Conservation (phyloP, 64 coral and sea anemone species). For the Acropora tenuis region DNA sequence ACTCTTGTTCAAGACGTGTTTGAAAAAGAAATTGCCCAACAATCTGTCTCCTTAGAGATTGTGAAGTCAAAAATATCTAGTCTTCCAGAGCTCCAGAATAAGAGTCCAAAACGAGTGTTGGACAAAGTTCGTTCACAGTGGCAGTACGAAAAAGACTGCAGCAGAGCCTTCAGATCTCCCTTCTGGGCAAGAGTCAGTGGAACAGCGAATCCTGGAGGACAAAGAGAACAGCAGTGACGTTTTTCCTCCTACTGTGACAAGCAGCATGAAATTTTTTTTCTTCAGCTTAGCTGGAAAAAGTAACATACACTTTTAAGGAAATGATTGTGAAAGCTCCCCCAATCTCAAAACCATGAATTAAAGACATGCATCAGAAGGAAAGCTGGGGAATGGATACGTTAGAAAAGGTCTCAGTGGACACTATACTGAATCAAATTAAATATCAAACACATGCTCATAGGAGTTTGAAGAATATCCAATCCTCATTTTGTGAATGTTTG, state of each 20-base stretch:
- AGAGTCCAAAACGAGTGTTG: slow-evolving; percentile 4
- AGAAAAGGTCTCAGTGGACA: too few species aligned
- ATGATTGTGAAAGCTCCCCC: too few species aligned
- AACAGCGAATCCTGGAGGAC: slow-evolving; percentile 12
- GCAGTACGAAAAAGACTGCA: not conserved
- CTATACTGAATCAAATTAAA: too few species aligned
- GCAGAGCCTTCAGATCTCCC: not conserved
- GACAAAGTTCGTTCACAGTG: slow-evolving; percentile 25
- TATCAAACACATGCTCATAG: too few species aligned
- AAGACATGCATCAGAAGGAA: too few species aligned
- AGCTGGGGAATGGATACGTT: too few species aligned
- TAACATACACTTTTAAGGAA: too few species aligned
- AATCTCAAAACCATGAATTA: too few species aligned
- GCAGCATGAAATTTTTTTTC: not conserved
- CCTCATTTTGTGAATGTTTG: too few species aligned
- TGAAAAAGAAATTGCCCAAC: not conserved
- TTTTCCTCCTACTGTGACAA: slow-evolving; percentile 39
- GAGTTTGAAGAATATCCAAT: too few species aligned
- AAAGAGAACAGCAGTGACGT: slow-evolving; percentile 32
- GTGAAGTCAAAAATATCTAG: slow-evolving; percentile 7
- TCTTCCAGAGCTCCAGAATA: not conserved
- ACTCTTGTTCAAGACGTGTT: not conserved
- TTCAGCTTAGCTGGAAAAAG: not conserved
- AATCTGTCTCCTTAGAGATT: not conserved
- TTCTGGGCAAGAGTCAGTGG: slow-evolving; percentile 16